phyloP scores from a whole-genome alignment of 2,888 invertebrate species.

The Aradus depressus region DNA sequence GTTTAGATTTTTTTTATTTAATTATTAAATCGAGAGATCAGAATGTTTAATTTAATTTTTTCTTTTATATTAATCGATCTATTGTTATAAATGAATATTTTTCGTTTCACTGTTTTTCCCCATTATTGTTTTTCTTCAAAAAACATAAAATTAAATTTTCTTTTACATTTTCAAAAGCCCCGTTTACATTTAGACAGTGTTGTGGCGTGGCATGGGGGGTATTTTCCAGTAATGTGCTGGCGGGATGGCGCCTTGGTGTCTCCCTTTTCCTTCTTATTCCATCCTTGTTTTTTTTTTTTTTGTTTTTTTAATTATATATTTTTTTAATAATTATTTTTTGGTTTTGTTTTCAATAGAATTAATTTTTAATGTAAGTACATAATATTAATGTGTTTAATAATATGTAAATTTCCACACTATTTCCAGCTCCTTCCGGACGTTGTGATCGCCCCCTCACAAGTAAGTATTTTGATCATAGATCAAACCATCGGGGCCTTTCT shows the following conservation, averaged over 20 bases:
- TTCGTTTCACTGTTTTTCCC: background rate
- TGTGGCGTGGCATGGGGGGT: background rate
- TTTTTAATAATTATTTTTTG: no score
- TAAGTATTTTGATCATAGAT: conserved; percentile 18
- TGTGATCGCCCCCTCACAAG: conserved; percentile 18
- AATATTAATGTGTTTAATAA: conserved; percentile 7
- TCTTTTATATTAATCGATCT: conserved; percentile 2
- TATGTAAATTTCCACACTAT: conserved; percentile 19
- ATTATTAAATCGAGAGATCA: conserved; percentile 22
- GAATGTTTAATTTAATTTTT: conserved; percentile 17
- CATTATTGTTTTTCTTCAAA: background rate
- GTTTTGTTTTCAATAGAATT: no score
- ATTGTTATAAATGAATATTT: background rate
- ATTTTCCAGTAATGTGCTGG: no score
- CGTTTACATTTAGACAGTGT: background rate
- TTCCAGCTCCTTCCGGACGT: conserved; percentile 18
- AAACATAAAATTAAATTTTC: background rate
- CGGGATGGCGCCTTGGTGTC: no score
- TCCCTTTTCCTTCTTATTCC: no score
- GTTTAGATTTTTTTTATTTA: background rate
- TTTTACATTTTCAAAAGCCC: background rate
- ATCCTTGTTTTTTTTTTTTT: background rate
- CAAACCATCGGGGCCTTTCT: conserved; percentile 18
- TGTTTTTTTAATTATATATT: background rate
- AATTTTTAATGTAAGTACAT: background rate